These are phyloP conservation scores for Mya arenaria DNA, from an alignment of 1,140 invertebrate species.

Conservation along the genomic window DNA sequence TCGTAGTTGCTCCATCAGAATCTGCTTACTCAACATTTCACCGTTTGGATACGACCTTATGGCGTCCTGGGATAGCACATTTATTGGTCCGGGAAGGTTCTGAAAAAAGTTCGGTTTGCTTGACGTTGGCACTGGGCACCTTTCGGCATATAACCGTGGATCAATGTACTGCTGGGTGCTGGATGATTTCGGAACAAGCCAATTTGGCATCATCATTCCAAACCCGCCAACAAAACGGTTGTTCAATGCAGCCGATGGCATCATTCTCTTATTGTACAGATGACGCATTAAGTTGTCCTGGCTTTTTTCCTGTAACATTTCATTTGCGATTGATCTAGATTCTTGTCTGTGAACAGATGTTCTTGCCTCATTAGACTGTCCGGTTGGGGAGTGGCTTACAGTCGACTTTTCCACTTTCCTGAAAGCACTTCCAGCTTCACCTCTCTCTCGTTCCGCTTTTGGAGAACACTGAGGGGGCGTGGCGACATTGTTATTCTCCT, in stretches of 20 bases:
- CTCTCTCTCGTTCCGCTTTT: neutral
- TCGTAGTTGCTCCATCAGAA: conserved; percentile 53
- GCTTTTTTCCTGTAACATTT: conserved; percentile 6
- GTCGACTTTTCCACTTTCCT: conserved; percentile 73
- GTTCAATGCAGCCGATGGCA: conserved; percentile 1
- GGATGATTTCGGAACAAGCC: conserved; percentile 36
- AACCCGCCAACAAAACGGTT: conserved; percentile 2
- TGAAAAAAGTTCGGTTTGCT: conserved; percentile 6
- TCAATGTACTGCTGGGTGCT: neutral
- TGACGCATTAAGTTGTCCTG: conserved; percentile 30
- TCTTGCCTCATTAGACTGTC: neutral
- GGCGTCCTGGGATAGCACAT: conserved; percentile 1
- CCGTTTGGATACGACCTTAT: conserved; percentile 36
- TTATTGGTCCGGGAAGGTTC: neutral
- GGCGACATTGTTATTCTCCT: neutral
- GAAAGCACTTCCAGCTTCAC: conserved; percentile 71
- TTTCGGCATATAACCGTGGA: conserved; percentile 24
- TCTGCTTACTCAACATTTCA: conserved; percentile 47
- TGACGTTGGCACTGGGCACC: neutral
- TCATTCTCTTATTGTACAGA: conserved; percentile 31
- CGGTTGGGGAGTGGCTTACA: neutral
- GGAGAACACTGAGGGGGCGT: neutral
- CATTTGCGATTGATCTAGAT: neutral
- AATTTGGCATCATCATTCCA: conserved; percentile 41
- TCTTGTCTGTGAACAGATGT: neutral